Conservation (phyloP, 2,888 invertebrate species). For the Cecidostiba fungosa region DNA sequence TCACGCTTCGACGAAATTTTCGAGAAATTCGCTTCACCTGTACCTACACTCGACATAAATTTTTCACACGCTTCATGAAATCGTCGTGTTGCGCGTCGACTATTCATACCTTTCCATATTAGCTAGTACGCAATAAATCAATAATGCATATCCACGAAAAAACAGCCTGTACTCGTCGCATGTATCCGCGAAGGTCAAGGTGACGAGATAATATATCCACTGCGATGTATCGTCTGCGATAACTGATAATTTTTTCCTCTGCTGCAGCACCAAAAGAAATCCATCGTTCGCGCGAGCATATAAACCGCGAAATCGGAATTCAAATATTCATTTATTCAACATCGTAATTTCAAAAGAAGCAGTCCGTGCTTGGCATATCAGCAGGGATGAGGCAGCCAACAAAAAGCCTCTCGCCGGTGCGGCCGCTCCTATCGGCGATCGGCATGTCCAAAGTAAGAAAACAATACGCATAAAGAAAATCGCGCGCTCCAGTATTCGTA, state of each 20-base stretch:
- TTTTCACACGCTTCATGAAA: not conserved
- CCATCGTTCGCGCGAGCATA: not conserved
- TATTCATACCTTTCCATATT: too few relatives aligned
- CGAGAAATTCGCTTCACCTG: not conserved
- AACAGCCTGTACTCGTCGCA: not conserved
- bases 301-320: not conserved
- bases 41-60: not conserved
- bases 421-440: slow-evolving; percentile 1
- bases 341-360: slow-evolving; percentile 14
- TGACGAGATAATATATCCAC: not conserved
- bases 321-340: not conserved
- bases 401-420: not conserved
- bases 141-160: not conserved
- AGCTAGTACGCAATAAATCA: too few relatives aligned
- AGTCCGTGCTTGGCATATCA: not conserved
- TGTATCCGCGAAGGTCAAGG: not conserved
- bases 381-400: not conserved
- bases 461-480: slow-evolving; percentile 52
- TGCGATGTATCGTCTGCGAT: not conserved
- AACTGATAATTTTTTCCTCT: not conserved
- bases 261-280: not conserved
- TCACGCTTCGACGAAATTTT: not conserved
- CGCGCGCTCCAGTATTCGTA: slow-evolving; percentile 38
- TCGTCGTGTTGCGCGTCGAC: too few relatives aligned
- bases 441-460: slow-evolving; percentile 47